A percentile compares a stretch with the other conserved stretches of the same genome.
Evolutionary conservation across 2,797 vertebrate species (phyloP).

Genomic region (Spea hammondii): DNA sequence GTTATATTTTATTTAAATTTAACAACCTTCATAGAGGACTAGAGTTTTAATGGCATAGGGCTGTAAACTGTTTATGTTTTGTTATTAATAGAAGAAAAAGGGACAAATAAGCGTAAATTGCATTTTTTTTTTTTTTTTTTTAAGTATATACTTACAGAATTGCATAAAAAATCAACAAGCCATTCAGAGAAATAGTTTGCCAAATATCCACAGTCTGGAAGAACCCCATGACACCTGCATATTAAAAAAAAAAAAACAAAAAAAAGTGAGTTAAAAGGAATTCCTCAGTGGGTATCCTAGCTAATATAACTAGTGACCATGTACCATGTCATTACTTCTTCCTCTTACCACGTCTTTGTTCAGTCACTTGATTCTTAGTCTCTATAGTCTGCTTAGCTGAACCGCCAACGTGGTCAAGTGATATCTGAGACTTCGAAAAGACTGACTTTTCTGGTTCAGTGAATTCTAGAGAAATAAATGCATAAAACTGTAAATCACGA

Average conservation of each 20-base stretch:
- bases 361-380: constrained; percentile 57
- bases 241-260: constrained; percentile 26
- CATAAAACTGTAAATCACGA: neutral
- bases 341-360: constrained; percentile 60
- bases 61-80: neutral
- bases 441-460: constrained; percentile 8
- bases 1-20: no score
- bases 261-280: neutral
- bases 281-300: neutral
- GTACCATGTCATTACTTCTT: neutral
- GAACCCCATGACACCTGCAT: constrained; percentile 63
- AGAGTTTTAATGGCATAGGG: no score
- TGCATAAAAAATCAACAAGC: constrained; percentile 80
- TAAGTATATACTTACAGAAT: constrained; percentile 77
- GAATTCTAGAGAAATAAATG: constrained; percentile 24
- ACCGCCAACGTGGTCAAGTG: constrained; percentile 55
- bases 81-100: constrained; percentile 22
- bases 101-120: no score
- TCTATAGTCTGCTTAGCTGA: constrained; percentile 59
- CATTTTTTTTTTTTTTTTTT: no score
- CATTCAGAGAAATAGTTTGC: constrained; percentile 74
- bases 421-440: neutral
- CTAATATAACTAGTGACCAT: neutral
- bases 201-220: constrained; percentile 65
- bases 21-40: no score